Percentiles rank a stretch among this genome's conserved stretches.
These are phyloP conservation scores for Rhyzopertha dominica DNA, from an alignment of 1,140 invertebrate species.

Conservation along the genomic window DNA sequence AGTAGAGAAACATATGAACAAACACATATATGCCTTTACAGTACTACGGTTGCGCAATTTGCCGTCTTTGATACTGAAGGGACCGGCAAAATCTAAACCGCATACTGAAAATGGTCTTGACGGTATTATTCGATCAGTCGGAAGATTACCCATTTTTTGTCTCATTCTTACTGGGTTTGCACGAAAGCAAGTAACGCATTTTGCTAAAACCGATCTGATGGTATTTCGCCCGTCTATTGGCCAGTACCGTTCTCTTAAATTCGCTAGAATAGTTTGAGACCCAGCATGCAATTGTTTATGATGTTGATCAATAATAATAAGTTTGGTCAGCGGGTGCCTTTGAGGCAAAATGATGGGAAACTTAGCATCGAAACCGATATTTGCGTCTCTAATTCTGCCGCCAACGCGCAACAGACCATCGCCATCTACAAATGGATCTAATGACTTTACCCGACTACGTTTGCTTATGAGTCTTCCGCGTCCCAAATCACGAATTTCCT, in stretches of 20 bases:
- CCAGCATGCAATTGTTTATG: slow-evolving; percentile 24
- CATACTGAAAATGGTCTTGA: slow-evolving; percentile 24
- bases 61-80: slow-evolving; percentile 21
- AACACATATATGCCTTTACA: slow-evolving; percentile 29
- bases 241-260: slow-evolving; percentile 16
- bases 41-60: slow-evolving; percentile 11
- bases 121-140: slow-evolving; percentile 18
- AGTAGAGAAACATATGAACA: slow-evolving; percentile 14
- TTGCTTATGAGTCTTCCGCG: no score
- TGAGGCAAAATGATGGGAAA: slow-evolving; percentile 44
- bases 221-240: slow-evolving; percentile 15
- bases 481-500: no score
- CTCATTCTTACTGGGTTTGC: background rate
- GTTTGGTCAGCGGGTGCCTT: slow-evolving; percentile 24
- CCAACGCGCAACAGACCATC: slow-evolving; percentile 40
- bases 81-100: slow-evolving; percentile 39
- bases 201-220: slow-evolving; percentile 17
- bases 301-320: slow-evolving; percentile 34
- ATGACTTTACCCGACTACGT: no score
- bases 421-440: slow-evolving; percentile 38
- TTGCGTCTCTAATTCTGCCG: slow-evolving; percentile 31
- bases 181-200: slow-evolving; percentile 19
- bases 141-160: slow-evolving; percentile 23
- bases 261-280: slow-evolving; percentile 9
- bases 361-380: slow-evolving; percentile 34